Conservation (phyloP, 37 sponge, comb jelly and placozoan species). For the Agelas oroides region DNA sequence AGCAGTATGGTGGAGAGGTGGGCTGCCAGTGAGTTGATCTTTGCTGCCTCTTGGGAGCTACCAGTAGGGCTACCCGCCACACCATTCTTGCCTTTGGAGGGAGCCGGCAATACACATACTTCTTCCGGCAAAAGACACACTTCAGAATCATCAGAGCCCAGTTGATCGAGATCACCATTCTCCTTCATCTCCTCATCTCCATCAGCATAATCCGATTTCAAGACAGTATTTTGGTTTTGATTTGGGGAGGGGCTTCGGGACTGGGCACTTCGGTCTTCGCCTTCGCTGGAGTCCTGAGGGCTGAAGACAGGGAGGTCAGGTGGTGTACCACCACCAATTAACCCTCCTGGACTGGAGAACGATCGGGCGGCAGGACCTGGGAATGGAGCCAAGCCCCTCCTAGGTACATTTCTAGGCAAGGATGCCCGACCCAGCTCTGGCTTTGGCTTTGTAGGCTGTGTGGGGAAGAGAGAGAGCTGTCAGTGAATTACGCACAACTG, state of each 20-base stretch:
- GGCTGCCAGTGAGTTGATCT: constrained; percentile 7
- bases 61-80: too few species aligned
- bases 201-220: background rate
- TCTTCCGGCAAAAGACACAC: background rate
- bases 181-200: background rate
- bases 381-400: constrained; percentile 19
- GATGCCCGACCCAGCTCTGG: too few species aligned
- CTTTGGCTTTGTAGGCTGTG: background rate
- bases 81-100: too few species aligned
- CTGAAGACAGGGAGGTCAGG: constrained; percentile 27
- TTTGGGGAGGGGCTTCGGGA: background rate
- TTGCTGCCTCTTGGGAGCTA: constrained; percentile 14
- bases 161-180: too few species aligned
- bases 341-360: too few species aligned
- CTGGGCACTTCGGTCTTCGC: background rate
- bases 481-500: too few species aligned
- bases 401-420: too few species aligned
- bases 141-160: too few species aligned
- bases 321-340: background rate
- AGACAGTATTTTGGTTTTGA: background rate
- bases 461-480: background rate
- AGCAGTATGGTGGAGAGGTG: constrained; percentile 45
- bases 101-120: too few species aligned
- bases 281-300: constrained; percentile 12
- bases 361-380: constrained; percentile 14